Percentiles rank a stretch among this genome's conserved stretches.
Evolutionary conservation across 2,797 vertebrate species (phyloP).

Genomic region (Chaunax sp.): DNA sequence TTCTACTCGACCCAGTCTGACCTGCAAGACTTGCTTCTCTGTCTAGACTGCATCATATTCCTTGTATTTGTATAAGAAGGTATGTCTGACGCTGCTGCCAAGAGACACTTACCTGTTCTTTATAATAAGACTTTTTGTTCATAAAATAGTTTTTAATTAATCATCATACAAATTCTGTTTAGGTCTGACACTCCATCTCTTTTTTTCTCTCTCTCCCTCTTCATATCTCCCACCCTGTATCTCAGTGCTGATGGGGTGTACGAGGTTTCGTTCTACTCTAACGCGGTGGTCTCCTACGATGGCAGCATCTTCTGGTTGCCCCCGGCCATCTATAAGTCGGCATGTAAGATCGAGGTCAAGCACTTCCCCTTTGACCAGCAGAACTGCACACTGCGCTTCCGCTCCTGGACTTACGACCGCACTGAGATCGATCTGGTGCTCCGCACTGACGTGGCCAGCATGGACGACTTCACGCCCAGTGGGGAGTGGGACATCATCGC

Average conservation of each 20-base stretch:
- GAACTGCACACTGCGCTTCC: conserved; percentile 97
- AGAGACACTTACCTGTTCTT: background rate
- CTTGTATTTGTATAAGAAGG: conserved; percentile 25
- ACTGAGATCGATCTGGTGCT: conserved; percentile 96
- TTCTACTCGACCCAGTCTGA: conserved; percentile 30
- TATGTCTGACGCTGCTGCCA: conserved; percentile 12
- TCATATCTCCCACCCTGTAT: background rate
- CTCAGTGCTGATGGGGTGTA: conserved; percentile 95
- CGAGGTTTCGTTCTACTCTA: conserved; percentile 98
- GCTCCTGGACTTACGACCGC: conserved; percentile 97
- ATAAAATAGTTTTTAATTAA: background rate
- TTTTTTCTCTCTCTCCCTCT: conserved; percentile 7
- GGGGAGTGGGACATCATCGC: conserved; percentile 99
- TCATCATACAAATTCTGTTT: conserved; percentile 4
- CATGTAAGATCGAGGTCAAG: conserved; percentile 97
- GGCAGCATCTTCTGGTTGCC: conserved; percentile 98
- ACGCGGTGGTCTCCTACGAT: conserved; percentile 93
- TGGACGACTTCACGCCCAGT: conserved; percentile 98
- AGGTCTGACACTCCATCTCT: conserved; percentile 11
- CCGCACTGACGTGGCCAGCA: conserved; percentile 92
- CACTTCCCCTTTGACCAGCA: conserved; percentile 99
- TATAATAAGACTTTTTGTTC: no score
- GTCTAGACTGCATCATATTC: conserved; percentile 38
- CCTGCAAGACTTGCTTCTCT: conserved; percentile 22
- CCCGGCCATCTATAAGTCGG: conserved; percentile 96